phyloP scores from a whole-genome alignment of 2,797 vertebrate species.

The Gymnothorax reevesii region DNA sequence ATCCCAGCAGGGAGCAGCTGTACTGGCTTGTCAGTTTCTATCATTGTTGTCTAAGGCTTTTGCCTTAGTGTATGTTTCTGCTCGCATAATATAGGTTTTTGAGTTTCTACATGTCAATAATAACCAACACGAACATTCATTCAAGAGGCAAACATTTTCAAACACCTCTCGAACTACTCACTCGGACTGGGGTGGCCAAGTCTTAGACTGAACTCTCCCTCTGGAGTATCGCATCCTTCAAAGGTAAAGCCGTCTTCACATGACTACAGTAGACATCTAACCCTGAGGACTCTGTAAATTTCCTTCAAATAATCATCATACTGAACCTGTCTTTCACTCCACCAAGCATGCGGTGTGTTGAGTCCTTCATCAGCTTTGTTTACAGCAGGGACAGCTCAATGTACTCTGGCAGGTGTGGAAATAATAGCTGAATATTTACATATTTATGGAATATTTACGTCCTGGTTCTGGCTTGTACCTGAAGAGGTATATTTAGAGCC shows the following conservation, averaged over 20 bases:
- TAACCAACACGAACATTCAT: conserved; percentile 10
- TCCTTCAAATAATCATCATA: background rate
- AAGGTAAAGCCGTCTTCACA: background rate
- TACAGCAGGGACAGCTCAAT: too few species aligned
- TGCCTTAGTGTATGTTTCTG: background rate
- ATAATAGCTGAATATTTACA: too few species aligned
- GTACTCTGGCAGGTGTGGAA: too few species aligned
- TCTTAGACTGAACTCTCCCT: background rate
- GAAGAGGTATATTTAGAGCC: too few species aligned
- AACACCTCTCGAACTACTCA: background rate
- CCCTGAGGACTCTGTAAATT: background rate
- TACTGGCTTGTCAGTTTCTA: background rate
- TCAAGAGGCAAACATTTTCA: conserved; percentile 19
- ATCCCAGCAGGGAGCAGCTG: background rate
- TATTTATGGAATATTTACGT: too few species aligned
- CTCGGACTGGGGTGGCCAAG: background rate
- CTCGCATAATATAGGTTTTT: background rate
- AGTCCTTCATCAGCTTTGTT: background rate
- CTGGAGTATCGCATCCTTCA: too few species aligned
- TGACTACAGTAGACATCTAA: background rate
- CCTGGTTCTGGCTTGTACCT: too few species aligned
- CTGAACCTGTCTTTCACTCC: background rate
- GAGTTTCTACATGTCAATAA: background rate
- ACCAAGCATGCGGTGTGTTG: background rate
- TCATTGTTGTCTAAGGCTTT: background rate